Conservation (phyloP, 2,797 vertebrate species). For the Zalophus californianus region DNA sequence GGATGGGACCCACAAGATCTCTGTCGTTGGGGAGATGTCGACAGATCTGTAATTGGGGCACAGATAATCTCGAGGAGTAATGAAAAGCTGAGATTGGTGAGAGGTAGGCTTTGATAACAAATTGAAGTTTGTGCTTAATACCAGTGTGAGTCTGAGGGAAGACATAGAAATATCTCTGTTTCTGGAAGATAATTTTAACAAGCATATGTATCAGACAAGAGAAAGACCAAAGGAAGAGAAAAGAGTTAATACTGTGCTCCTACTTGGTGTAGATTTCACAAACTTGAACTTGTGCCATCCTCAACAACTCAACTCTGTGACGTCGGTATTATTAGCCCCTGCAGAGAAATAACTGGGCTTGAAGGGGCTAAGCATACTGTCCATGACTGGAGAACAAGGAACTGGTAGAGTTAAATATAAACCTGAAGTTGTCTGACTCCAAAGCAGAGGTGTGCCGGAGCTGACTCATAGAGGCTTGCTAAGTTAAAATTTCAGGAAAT, state of each 20-base stretch:
- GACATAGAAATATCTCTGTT: not conserved
- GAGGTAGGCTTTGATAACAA: constrained; percentile 6
- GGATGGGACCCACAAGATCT: not conserved
- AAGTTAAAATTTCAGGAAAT: constrained; percentile 44
- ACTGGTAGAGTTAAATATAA: constrained; percentile 22
- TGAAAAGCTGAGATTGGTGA: not conserved
- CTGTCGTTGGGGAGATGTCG: not conserved
- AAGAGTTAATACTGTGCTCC: not conserved
- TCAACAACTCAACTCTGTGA: not conserved
- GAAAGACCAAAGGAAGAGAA: not conserved
- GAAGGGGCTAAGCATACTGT: not conserved
- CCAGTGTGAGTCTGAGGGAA: not conserved
- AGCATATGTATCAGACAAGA: not conserved
- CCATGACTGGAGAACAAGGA: not conserved
- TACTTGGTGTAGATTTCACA: not conserved
- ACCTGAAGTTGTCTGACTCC: not conserved
- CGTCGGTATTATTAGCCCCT: not conserved
- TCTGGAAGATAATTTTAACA: not conserved
- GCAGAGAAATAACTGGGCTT: not conserved
- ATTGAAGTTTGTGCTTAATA: constrained; percentile 13
- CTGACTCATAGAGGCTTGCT: constrained; percentile 23
- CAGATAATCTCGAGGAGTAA: not conserved
- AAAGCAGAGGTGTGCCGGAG: not conserved
- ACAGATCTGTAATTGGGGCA: not conserved
- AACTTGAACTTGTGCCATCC: not conserved